A percentile compares a stretch with the other conserved stretches of the same genome.
phyloP scores from a whole-genome alignment of 64 coral and sea anemone genomes.

The Montipora cactus region DNA sequence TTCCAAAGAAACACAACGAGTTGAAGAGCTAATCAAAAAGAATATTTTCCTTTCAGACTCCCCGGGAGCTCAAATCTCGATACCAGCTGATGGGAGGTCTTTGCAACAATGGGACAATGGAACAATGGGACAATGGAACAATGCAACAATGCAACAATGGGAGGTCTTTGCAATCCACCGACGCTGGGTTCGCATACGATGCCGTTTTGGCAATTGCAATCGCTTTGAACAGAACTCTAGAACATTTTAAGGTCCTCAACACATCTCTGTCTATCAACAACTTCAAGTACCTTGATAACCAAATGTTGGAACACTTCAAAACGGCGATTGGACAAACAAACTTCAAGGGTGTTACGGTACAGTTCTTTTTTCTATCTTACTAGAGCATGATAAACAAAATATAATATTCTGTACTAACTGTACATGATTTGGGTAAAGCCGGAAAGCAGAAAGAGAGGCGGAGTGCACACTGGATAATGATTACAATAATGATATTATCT shows the following conservation, averaged over 20 bases:
- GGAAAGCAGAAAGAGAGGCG: too few relatives aligned
- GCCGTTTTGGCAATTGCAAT: constrained; percentile 82
- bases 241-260: constrained; percentile 16
- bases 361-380: background rate
- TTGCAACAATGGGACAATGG: background rate
- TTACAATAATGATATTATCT: too few relatives aligned
- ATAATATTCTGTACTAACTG: too few relatives aligned
- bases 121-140: background rate
- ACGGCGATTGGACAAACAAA: constrained; percentile 41
- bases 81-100: background rate
- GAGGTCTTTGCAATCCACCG: background rate
- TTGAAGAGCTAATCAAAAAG: background rate
- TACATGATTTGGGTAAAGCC: too few relatives aligned
- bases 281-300: constrained; percentile 57
- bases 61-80: background rate
- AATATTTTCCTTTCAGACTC: constrained; percentile 20
- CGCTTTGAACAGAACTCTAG: constrained; percentile 63
- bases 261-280: constrained; percentile 8
- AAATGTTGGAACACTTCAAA: constrained; percentile 38
- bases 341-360: constrained; percentile 79
- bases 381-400: background rate
- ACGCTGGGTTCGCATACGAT: constrained; percentile 84
- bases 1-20: too few relatives aligned
- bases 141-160: background rate
- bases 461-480: too few relatives aligned